Evolutionary conservation across 37 sponge, comb jelly and placozoan genomes (phyloP).

Genomic region (Halisarca cf. caerulea): DNA sequence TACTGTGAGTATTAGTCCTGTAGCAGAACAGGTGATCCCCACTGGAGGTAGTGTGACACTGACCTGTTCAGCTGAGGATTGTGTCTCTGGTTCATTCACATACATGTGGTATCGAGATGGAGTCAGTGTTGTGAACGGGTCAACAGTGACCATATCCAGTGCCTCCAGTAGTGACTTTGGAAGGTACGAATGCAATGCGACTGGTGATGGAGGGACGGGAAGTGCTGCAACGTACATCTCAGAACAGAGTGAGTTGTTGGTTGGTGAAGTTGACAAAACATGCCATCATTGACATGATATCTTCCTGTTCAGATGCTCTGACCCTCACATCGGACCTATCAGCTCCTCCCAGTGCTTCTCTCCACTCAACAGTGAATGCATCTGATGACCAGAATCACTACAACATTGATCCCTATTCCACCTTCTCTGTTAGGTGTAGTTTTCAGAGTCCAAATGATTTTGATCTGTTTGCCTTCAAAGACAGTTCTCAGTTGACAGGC

Average conservation of each 20-base stretch:
- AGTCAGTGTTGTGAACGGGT: neutral
- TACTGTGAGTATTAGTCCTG: constrained; percentile 1
- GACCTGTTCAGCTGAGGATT: neutral
- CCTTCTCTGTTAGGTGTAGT: constrained; percentile 12
- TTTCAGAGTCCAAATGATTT: constrained; percentile 7
- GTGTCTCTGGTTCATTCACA: neutral
- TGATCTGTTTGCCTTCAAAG: neutral
- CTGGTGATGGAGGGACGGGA: neutral
- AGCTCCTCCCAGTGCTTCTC: constrained; percentile 13
- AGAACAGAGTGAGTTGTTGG: neutral
- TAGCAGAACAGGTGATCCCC: neutral
- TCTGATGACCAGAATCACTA: neutral
- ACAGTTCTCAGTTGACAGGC: neutral
- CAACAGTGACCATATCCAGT: neutral
- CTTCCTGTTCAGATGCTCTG: neutral
- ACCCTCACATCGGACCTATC: neutral
- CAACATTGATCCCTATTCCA: neutral
- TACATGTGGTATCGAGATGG: neutral
- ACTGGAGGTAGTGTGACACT: neutral
- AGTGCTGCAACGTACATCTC: neutral
- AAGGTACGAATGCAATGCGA: constrained; percentile 21
- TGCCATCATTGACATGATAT: neutral
- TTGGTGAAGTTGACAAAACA: neutral
- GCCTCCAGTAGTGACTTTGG: constrained; percentile 21
- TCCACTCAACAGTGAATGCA: constrained; percentile 7